Percentiles rank a stretch among this genome's conserved stretches.
Evolutionary conservation across 2,113 vertebrate genomes (phyloP).

Genomic region (Orthochromis indermauri): DNA sequence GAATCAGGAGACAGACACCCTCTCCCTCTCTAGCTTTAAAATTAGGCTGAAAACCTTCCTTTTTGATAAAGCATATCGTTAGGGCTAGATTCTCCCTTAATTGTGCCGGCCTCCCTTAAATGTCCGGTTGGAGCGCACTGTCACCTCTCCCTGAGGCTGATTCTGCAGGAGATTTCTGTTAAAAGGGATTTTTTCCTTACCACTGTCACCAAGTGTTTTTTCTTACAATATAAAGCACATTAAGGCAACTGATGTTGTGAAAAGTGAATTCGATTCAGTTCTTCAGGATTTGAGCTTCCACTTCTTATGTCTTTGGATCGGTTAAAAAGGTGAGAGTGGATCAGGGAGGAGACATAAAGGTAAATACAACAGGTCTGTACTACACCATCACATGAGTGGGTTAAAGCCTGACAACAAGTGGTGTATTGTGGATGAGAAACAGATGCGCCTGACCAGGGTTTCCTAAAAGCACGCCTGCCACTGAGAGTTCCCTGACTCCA

Average conservation of each 20-base stretch:
- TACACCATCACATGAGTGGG: not conserved
- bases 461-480: not conserved
- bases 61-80: not conserved
- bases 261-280: not conserved
- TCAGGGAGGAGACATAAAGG: not conserved
- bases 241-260: not conserved
- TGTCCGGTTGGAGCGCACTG: accelerated
- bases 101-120: not conserved
- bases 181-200: not conserved
- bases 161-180: not conserved
- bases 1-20: not conserved
- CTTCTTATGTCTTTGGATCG: not conserved
- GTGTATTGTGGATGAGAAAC: not conserved
- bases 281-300: not conserved
- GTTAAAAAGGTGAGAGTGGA: not conserved
- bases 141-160: not conserved
- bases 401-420: not conserved
- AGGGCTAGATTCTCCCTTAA: not conserved
- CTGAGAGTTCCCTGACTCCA: not conserved
- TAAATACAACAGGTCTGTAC: not conserved
- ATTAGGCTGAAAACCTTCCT: not conserved
- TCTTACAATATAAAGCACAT: not conserved
- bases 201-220: not conserved
- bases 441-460: not conserved
- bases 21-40: not conserved